Conservation (phyloP, 2,797 vertebrate species). For the Enteromius fasciolatus region DNA sequence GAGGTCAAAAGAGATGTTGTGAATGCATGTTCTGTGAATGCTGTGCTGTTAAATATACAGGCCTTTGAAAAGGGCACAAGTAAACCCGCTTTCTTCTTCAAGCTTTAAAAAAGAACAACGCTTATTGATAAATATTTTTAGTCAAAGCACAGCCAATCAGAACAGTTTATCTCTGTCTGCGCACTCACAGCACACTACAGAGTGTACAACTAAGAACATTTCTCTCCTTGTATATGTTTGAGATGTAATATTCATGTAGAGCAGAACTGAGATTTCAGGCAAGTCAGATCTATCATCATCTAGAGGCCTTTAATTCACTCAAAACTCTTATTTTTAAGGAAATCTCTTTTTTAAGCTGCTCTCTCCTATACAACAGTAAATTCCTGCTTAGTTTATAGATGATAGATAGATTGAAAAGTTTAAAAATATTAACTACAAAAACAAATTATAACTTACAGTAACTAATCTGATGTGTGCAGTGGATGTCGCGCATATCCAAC, state of each 20-base stretch:
- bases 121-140: not conserved
- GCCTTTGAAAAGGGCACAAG: not conserved
- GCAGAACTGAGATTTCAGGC: not conserved
- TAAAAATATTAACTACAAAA: not conserved
- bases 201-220: not conserved
- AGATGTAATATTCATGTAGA: not conserved
- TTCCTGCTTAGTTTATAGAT: not conserved
- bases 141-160: no score
- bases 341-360: not conserved
- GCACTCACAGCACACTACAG: not conserved
- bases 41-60: not conserved
- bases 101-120: not conserved
- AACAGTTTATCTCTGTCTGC: not conserved
- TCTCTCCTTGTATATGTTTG: not conserved
- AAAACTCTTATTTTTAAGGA: not conserved
- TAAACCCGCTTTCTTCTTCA: not conserved
- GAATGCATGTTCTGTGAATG: conserved; percentile 3
- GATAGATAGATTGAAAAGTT: not conserved
- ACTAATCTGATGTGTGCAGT: not conserved
- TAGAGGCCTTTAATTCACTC: not conserved
- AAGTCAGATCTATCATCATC: not conserved
- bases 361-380: not conserved
- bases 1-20: not conserved
- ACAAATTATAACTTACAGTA: not conserved
- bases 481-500: not conserved